Conservation (phyloP, 92 coral and sea anemone species). For the Isaurus tuberculatus region DNA sequence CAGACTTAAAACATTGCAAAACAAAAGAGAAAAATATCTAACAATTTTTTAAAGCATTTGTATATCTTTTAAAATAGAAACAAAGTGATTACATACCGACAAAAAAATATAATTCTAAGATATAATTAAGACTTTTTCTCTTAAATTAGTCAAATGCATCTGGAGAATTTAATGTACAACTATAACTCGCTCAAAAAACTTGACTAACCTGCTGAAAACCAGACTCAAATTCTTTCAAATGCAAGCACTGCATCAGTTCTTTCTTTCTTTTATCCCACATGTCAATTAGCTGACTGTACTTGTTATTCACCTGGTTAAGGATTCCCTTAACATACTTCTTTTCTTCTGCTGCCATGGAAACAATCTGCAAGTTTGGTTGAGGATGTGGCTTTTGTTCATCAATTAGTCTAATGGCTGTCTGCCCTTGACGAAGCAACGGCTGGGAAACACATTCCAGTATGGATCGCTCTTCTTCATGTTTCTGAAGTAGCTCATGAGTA, state of each 20-base stretch:
- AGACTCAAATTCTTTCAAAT: conserved; percentile 79
- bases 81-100: no score
- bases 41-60: no score
- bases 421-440: conserved; percentile 77
- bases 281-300: conserved; percentile 69
- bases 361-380: conserved; percentile 70
- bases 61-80: no score
- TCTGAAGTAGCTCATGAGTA: conserved; percentile 71
- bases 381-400: conserved; percentile 71
- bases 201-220: conserved; percentile 85
- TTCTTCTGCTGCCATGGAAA: conserved; percentile 74
- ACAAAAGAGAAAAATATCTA: no score
- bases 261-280: conserved; percentile 85
- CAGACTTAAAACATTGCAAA: no score
- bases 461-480: conserved; percentile 71
- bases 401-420: conserved; percentile 66
- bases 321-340: conserved; percentile 59
- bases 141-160: background rate
- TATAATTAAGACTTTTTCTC: background rate
- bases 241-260: conserved; percentile 77
- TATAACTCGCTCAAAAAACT: background rate
- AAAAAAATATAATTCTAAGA: no score
- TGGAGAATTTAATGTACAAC: background rate
- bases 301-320: conserved; percentile 56
- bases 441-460: conserved; percentile 63